Base-by-base conservation (phyloP, 2,888 invertebrate genomes). In the Rhingia rostrata region DNA sequence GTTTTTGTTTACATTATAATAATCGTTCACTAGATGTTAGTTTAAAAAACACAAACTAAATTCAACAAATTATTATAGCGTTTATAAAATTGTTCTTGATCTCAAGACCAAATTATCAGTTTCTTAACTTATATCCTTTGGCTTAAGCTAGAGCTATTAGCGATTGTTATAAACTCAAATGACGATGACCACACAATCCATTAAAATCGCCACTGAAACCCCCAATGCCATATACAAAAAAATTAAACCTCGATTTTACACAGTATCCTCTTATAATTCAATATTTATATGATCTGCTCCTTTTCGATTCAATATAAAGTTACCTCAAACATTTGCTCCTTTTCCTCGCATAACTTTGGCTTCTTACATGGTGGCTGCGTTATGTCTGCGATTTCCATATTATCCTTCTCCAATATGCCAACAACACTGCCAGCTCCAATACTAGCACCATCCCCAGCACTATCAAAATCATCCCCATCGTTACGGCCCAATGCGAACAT, bases 251-350 rank as follows among this genome's bases (percentile, higher is more conserved):
- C 22, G 2, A 22, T 22, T 22, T 22, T 22, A 22, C 22, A 22
- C 4, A 2, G 6, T 1, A 14, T 4, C 9, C 2, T 9, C 14
- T 49, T 39, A 32, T 22, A 22, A 60, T 22, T 61, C 41, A 72
- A 51, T 49, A 70, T 61, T 54, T 54, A 32, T 22, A 22, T 7
- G 30, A 54, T 3, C 9, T 35, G 4, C 12, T 43, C 22, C 22
- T 69, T n/a, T 53, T 47, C 12, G 6, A 58, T 22, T 30, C 61
- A 51, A 22, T 0, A 37, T 49, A 47, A 73, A 61, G 49, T 80
- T 56, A 88, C 88, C 86, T 87, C 86, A 82, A 87, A 88, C 87
- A 88, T 87, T 80, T 86, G 84, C 75, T 88, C 87, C 77, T 83
- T 87, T 58, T 86, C 84, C 32, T 45, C 63, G 54, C 32, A 54